Evolutionary conservation across 2,888 invertebrate species (phyloP).

Genomic region (Chrysolina haemoptera): DNA sequence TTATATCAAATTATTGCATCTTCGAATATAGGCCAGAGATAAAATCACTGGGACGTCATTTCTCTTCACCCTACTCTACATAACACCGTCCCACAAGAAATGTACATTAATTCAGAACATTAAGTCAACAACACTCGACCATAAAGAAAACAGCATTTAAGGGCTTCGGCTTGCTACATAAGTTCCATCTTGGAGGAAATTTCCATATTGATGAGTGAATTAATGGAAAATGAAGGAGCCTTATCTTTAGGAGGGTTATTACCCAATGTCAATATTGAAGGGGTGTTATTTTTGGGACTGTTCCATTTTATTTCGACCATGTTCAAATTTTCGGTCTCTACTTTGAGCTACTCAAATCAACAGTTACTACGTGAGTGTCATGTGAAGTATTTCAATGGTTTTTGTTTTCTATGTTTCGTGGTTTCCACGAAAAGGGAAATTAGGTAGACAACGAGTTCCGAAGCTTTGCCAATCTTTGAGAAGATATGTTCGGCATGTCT

Average conservation of each 20-base stretch:
- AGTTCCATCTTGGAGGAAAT: conserved; percentile 31
- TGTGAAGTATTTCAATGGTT: no score
- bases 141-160: conserved; percentile 39
- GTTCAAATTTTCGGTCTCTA: no score
- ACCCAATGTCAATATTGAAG: conserved; percentile 4
- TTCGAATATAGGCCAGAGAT: background rate
- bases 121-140: conserved; percentile 39
- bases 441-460: no score
- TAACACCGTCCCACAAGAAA: conserved; percentile 30
- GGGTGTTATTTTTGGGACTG: background rate
- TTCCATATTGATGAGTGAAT: conserved; percentile 42
- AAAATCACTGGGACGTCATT: background rate
- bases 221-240: conserved; percentile 12
- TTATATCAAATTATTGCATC: background rate
- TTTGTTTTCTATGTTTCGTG: no score
- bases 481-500: no score
- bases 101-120: conserved; percentile 44
- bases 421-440: no score
- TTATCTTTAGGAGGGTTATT: conserved; percentile 9
- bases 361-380: no score
- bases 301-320: background rate
- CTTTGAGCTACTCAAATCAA: background rate
- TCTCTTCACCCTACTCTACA: background rate
- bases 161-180: conserved; percentile 36
- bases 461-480: no score